phyloP scores from a whole-genome alignment of 2,888 invertebrate species.

The Tortrix viridana region DNA sequence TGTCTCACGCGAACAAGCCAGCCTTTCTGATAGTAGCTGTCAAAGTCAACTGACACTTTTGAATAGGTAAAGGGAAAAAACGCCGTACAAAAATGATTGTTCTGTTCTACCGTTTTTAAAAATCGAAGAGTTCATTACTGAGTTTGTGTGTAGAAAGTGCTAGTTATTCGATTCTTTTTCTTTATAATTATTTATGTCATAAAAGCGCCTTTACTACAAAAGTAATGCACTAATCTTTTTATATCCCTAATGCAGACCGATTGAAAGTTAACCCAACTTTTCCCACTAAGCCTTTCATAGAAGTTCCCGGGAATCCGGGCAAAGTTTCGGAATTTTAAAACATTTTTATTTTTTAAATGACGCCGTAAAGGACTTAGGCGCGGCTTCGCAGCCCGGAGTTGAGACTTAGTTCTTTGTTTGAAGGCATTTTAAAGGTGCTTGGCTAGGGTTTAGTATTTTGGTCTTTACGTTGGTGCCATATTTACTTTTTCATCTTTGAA shows the following conservation, averaged over 20 bases:
- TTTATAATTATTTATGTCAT: no score
- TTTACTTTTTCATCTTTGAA: slow-evolving; percentile 7
- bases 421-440: slow-evolving; percentile 13
- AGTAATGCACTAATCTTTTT: background rate
- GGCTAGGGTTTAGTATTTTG: slow-evolving; percentile 5
- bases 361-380: slow-evolving; percentile 20
- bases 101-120: background rate
- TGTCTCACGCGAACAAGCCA: slow-evolving; percentile 49
- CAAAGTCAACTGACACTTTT: slow-evolving; percentile 48
- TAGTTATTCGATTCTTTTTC: no score
- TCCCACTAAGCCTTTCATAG: slow-evolving; percentile 60
- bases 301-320: slow-evolving; percentile 60
- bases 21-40: slow-evolving; percentile 54
- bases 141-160: no score
- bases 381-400: slow-evolving; percentile 20
- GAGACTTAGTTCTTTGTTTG: slow-evolving; percentile 27
- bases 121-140: background rate
- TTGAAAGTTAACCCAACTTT: slow-evolving; percentile 46
- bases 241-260: slow-evolving; percentile 14
- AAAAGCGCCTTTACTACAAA: background rate
- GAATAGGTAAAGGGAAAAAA: slow-evolving; percentile 43
- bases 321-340: slow-evolving; percentile 66
- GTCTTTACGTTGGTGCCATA: background rate
- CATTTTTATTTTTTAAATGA: slow-evolving; percentile 63
- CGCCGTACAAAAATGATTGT: slow-evolving; percentile 17